Evolutionary conservation across 2,113 vertebrate genomes (phyloP).

Genomic region (Micronycteris hirsuta): DNA sequence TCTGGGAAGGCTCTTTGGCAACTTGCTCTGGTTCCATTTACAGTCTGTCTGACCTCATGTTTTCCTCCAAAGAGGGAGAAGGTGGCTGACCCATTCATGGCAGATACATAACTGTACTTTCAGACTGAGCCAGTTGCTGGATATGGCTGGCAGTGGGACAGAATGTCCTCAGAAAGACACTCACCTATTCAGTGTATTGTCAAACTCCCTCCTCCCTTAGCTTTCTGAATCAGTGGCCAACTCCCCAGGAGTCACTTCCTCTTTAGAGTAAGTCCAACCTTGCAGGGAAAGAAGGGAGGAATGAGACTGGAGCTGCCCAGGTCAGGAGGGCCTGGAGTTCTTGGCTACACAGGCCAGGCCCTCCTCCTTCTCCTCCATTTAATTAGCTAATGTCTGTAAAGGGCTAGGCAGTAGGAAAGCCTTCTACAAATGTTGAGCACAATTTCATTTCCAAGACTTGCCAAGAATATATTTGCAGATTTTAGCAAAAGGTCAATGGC

Average conservation of each 20-base stretch:
- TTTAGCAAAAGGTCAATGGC: constrained; percentile 65
- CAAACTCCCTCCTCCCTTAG: background rate
- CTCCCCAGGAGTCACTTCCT: background rate
- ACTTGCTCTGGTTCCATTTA: background rate
- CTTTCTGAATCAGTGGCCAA: constrained; percentile 1
- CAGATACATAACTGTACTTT: background rate
- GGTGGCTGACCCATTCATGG: background rate
- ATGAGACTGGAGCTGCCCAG: background rate
- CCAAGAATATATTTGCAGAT: constrained; percentile 66
- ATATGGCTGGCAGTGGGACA: background rate
- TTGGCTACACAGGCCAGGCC: background rate
- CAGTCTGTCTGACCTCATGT: background rate
- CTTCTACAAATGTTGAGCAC: constrained; percentile 72
- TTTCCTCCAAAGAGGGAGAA: background rate
- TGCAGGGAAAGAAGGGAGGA: background rate
- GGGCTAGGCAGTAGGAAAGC: constrained; percentile 51
- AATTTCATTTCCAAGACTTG: constrained; percentile 68
- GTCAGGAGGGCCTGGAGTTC: background rate
- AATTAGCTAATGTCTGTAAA: constrained; percentile 68
- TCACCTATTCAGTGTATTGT: background rate
- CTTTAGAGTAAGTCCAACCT: background rate
- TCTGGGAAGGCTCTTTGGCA: constrained; percentile 9
- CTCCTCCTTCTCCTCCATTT: background rate
- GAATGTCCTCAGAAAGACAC: background rate
- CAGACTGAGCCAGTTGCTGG: background rate